Conservation (phyloP, 2,797 vertebrate species). For the Ara ararauna region DNA sequence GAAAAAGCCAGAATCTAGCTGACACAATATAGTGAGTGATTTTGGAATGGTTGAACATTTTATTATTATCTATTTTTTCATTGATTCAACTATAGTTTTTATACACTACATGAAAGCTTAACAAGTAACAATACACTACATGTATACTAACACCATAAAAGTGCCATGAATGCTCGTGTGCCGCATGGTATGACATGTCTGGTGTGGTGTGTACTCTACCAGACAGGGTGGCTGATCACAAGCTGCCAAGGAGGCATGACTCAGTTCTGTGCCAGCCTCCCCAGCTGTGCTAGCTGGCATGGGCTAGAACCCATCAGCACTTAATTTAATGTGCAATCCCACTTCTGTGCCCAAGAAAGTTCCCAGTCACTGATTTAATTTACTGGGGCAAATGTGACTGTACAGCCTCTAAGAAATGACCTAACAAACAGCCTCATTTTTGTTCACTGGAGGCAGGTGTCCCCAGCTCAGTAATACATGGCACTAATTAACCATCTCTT, state of each 20-base stretch:
- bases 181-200: fast-evolving
- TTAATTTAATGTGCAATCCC: neutral
- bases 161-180: neutral
- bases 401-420: neutral
- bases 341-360: neutral
- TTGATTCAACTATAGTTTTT: neutral
- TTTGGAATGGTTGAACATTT: neutral
- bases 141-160: neutral
- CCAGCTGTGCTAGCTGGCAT: fast-evolving
- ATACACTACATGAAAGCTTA: neutral
- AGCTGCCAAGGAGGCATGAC: neutral
- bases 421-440: neutral
- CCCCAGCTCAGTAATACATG: neutral
- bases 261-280: neutral
- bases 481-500: neutral
- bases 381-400: neutral
- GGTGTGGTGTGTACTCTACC: neutral
- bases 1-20: neutral
- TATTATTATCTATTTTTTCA: neutral
- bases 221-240: neutral
- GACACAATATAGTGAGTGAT: neutral
- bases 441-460: neutral
- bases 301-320: neutral
- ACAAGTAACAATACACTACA: neutral
- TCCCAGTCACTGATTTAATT: neutral